phyloP scores from a whole-genome alignment of 2,888 invertebrate species.

The Heliconius erato region DNA sequence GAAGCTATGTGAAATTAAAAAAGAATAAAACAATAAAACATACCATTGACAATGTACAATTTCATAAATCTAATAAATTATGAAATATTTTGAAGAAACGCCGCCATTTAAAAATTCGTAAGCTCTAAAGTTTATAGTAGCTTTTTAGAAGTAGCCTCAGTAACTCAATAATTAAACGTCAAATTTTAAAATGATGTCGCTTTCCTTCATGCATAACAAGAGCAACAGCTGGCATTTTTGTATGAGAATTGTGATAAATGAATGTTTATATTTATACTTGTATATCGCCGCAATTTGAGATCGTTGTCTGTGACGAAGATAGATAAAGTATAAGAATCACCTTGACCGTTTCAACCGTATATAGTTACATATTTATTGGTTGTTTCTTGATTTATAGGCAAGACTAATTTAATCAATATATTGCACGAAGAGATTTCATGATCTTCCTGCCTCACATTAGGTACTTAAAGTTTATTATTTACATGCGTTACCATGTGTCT shows the following conservation, averaged over 20 bases:
- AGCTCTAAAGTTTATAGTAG: constrained; percentile 2
- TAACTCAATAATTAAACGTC: constrained; percentile 20
- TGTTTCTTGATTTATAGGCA: constrained; percentile 21
- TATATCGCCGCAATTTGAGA: constrained; percentile 18
- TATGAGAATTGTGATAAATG: constrained; percentile 21
- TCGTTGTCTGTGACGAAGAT: constrained; percentile 26
- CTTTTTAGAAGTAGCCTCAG: constrained; percentile 5
- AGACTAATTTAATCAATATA: constrained; percentile 27
- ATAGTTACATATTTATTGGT: constrained; percentile 27
- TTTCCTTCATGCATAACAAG: constrained; percentile 14
- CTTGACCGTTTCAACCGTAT: constrained; percentile 36
- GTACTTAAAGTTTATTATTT: background rate
- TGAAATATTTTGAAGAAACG: background rate
- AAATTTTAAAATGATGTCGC: constrained; percentile 16
- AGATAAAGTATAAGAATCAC: constrained; percentile 35
- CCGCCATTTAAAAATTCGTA: background rate
- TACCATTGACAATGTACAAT: background rate
- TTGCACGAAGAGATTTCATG: background rate
- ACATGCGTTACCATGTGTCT: background rate
- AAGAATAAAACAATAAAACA: background rate
- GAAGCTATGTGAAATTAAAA: background rate
- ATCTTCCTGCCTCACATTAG: background rate
- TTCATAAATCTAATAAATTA: constrained; percentile 2
- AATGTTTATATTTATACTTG: constrained; percentile 28
- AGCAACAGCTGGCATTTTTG: constrained; percentile 28